Evolutionary conservation across 2,888 invertebrate genomes (phyloP), one percentile per base, ranked within the genome.

Genomic region (Clivina fossor): DNA sequence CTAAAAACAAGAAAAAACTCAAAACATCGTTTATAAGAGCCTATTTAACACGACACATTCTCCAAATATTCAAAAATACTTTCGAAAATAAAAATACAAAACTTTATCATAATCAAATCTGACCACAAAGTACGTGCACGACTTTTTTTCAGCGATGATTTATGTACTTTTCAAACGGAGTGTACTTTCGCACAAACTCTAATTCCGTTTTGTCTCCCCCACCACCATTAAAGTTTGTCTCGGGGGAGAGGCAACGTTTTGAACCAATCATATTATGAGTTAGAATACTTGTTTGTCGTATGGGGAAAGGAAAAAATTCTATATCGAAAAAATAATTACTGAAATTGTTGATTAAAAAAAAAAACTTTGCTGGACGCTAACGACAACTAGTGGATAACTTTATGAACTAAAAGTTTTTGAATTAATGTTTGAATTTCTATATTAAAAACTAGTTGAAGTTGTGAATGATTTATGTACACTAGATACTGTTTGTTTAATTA

Each of bases 301-400:
- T 53, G 44, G 53, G 53, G 53, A 53, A 44, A 53, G 53, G 53
- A 53, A 44, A 53, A 50, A 51, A 53, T 43, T 44, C 35, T 32
- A 26, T 53, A 53, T 44, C 44, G 44, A 53, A 53, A 53, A 53
- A 53, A 53, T 44, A 53, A 53, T 53, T 53, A 53, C 53, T 22
- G 24, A 53, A 53, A 44, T 53, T 44, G 53, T 53, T 53, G 53
- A 53, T 53, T 53, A 53, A 53, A 53, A 53, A 43, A n/a, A n/a
- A n/a, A 28, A 53, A 44, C 43, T 51, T 53, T 53, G 44, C 28
- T 47, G 47, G 32, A 9, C 4, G 40, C 55, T 55, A 37, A 20
- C 47, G 55, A 44, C 38, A 55, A 55, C 55, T 55, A 38, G 55
- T 22, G 55, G 47, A 2, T 3, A 46, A 55, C 13, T 40, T 28